Base-by-base conservation (phyloP, 2,113 vertebrate species). In the Dinomys branickii region DNA sequence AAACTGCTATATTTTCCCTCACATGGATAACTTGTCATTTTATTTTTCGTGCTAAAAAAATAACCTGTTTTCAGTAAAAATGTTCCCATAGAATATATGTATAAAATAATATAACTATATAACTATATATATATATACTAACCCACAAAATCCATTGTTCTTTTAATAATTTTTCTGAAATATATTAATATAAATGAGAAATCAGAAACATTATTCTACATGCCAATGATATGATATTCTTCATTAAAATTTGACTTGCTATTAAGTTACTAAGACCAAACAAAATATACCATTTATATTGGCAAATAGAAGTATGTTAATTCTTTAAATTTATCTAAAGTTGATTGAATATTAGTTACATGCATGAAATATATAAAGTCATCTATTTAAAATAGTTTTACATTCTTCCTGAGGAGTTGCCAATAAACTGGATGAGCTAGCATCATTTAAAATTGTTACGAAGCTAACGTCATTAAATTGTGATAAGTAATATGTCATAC, bases 131-230 rank as follows among this genome's bases (percentile, higher is more conserved):
- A 59, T 24, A 59, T 59, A 59, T 59, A 47, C 6, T 77, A 77
- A 12, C 5, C 38, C 24, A 47, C 28, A 12, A 77, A 28, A 44
- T 38, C 17, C 2, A 58, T 52, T 88, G 13, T 67, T 84, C 4
- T 67, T 16, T 83, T 73, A 52, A 61, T 33, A 35, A 28, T 30
- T 90, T 96, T 90, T 75, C 28, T n/a, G 19, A 95, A 71, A 67
- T 56, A 54, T 20, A 65, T 30, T 88, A 88, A 77, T 82, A 47
- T 10, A 97, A 92, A n/a, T 33, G 11, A 90, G 90, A 94, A 71
- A 80, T 59, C 5, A 84, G 13, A 83, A 89, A 63, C 20, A 41
- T 67, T 52, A 35, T 20, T 61, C 54, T 85, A 16, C 85, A 0
- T 75, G 16, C 44, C 11, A 88, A 1, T 82, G 17, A 84, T 54